These are phyloP conservation scores for Sebastolobus altivelis DNA, from an alignment of 2,797 vertebrate species.

Conservation along the genomic window DNA sequence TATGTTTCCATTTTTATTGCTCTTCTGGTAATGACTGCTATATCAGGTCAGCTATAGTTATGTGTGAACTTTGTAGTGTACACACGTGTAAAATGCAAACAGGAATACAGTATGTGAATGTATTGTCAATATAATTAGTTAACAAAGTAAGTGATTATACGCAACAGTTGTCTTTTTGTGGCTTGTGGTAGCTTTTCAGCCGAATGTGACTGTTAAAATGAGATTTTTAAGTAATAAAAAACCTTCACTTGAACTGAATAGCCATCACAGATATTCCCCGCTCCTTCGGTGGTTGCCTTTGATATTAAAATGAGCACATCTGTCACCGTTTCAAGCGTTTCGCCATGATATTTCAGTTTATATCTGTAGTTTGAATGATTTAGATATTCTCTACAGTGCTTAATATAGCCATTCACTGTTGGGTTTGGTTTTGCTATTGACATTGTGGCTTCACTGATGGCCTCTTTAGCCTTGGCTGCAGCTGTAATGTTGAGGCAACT, in stretches of 20 bases:
- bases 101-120: not conserved
- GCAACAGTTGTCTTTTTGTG: not conserved
- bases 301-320: not conserved
- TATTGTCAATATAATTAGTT: not conserved
- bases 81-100: not conserved
- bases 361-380: not conserved
- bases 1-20: too few species aligned
- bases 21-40: too few species aligned
- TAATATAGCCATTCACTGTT: not conserved
- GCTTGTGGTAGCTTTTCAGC: not conserved
- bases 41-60: not conserved
- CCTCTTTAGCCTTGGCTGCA: constrained; percentile 13
- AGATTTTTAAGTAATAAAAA: not conserved
- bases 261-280: not conserved
- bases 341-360: not conserved
- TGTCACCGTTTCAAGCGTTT: not conserved
- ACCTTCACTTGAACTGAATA: not conserved
- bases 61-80: not conserved
- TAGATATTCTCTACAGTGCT: not conserved
- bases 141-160: not conserved
- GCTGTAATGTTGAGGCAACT: not conserved
- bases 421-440: constrained; percentile 27
- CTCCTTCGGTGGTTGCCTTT: not conserved
- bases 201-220: not conserved
- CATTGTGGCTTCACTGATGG: constrained; percentile 8